phyloP scores from a whole-genome alignment of 1,140 invertebrate species.

The Papilio xuthus region DNA sequence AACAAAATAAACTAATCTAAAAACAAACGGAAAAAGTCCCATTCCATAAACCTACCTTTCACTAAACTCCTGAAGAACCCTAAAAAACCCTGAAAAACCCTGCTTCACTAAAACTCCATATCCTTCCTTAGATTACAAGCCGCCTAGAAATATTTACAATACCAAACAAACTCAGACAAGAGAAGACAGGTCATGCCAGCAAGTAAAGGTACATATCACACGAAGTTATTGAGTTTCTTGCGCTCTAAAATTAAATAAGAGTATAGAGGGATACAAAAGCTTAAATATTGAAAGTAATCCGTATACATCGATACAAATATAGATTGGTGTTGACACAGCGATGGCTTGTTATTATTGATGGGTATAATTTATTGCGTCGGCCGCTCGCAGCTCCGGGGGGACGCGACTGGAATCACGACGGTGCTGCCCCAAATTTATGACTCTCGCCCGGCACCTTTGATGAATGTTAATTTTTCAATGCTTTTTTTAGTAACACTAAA shows the following conservation, averaged over 20 bases:
- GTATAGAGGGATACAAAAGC: neutral
- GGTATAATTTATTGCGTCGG: constrained; percentile 65
- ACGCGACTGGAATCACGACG: constrained; percentile 60
- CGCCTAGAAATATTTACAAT: neutral
- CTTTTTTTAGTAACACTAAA: constrained; percentile 18
- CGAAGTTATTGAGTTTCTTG: neutral
- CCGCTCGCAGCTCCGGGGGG: constrained; percentile 62
- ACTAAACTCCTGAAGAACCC: too few species aligned
- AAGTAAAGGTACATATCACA: neutral
- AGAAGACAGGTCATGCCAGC: neutral
- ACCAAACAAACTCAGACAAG: neutral
- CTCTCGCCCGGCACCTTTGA: constrained; percentile 54
- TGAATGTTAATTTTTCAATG: constrained; percentile 67
- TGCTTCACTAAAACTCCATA: too few species aligned
- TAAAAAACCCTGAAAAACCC: too few species aligned
- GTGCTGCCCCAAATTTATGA: constrained; percentile 59
- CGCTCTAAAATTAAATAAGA: neutral
- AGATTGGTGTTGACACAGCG: constrained; percentile 65
- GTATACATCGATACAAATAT: constrained; percentile 52
- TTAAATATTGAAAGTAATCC: constrained; percentile 41
- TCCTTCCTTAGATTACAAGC: too few species aligned
- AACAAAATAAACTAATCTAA: too few species aligned
- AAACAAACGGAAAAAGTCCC: too few species aligned
- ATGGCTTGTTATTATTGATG: constrained; percentile 65
- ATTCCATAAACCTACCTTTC: too few species aligned